Evolutionary conservation across 2,113 vertebrate genomes (phyloP).

Genomic region (Sceloporus undulatus): DNA sequence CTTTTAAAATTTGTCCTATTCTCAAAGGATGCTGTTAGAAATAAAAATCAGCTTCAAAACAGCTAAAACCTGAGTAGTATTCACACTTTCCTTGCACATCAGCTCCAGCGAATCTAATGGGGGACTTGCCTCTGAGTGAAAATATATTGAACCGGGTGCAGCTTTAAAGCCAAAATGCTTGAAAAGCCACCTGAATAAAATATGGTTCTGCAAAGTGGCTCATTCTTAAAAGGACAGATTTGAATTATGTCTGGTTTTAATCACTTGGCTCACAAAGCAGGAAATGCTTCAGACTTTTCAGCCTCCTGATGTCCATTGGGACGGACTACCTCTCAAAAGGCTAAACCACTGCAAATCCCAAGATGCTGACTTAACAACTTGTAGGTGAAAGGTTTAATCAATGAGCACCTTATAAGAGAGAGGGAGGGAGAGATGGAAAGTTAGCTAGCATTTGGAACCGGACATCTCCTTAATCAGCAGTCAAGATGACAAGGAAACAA

Average conservation of each 20-base stretch:
- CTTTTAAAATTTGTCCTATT: background rate
- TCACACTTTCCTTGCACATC: background rate
- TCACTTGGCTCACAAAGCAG: slow-evolving; percentile 40
- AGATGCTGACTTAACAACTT: background rate
- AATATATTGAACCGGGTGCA: background rate
- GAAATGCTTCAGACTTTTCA: slow-evolving; percentile 47
- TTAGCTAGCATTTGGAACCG: background rate
- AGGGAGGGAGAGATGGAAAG: background rate
- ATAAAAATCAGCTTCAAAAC: slow-evolving; percentile 45
- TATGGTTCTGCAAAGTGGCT: slow-evolving; percentile 55
- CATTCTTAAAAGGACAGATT: slow-evolving; percentile 48
- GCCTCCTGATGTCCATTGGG: slow-evolving; percentile 2
- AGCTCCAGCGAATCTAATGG: background rate
- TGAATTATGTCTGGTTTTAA: slow-evolving; percentile 45
- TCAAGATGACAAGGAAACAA: background rate
- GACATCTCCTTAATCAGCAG: slow-evolving; percentile 1
- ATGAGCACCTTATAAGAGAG: slow-evolving; percentile 31
- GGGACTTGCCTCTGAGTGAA: background rate
- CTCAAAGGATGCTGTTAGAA: slow-evolving; percentile 22
- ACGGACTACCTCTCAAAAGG: background rate
- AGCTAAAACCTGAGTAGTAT: background rate
- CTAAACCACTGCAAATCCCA: background rate
- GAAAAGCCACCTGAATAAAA: slow-evolving; percentile 51
- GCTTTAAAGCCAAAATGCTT: background rate
- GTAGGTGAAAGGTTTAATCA: slow-evolving; percentile 24